Base-by-base conservation (phyloP, 1,140 invertebrate species). In the Neelides sp. region DNA sequence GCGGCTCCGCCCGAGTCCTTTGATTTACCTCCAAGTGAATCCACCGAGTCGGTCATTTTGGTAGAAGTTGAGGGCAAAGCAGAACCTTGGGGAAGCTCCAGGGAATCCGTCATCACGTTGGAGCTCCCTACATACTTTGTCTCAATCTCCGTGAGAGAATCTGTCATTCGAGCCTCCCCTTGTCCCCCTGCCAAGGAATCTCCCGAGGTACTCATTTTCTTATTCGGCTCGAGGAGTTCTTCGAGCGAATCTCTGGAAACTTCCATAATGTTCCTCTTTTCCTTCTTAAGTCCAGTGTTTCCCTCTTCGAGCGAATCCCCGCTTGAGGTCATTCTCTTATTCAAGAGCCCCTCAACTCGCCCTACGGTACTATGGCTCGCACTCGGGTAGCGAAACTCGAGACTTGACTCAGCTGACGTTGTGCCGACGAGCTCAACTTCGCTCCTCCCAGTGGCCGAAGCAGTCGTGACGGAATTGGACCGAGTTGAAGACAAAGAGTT, bases 261-360 rank as follows among this genome's bases (percentile, higher is more conserved):
- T 44, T 55, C 50, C 57, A 59, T 59, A 0, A 54, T 10, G 35
- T 59, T 59, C 32, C 34, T 22, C n/a, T n/a, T n/a, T n/a, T n/a
- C n/a, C n/a, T n/a, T n/a, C n/a, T n/a, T n/a, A n/a, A n/a, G n/a
- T 40, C 42, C 42, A 20, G 30, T 47, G 3, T 53, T 47, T n/a
- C n/a, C n/a, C 1, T 48, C 57, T 10, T 63, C 63, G 3, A 66
- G 47, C 20, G 69, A 71, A 53, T 70, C 69, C 20, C 68, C 64
- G 45, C 65, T 69, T 23, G 66, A 66, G 28, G 64, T 61, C 61
- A 70, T 64, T 42, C 61, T 53, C 4, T 19, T 24, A 15, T 50
- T 28, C 26, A 24, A 30, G 2, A 12, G 27, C 17, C 22, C 15
- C 4, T n/a, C 15, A 17, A 49, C 46, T 43, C 32, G 44, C 20